Base-by-base conservation (phyloP, 2,888 invertebrate genomes). In the Physocephala rufipes region DNA sequence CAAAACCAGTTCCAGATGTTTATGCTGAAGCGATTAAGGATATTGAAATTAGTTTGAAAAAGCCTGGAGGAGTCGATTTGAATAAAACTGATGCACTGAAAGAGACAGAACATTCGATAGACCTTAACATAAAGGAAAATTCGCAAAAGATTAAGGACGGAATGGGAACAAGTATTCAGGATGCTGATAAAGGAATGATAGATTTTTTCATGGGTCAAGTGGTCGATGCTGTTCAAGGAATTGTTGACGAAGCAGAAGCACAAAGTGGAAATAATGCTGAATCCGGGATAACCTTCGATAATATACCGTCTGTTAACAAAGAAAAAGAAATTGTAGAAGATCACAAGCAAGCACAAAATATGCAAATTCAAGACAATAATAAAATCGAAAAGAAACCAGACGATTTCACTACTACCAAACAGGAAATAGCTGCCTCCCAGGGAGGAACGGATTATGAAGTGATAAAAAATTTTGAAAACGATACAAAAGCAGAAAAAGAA, bases 1-100 rank as follows among this genome's bases (percentile, higher is more conserved):
- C 70, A 12, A 74, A 70, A 24, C 59, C 61, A n/a, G 45, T 73
- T 5, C 21, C 66, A 1, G 74, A 76, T 28, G 58, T 47, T 15
- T 49, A 74, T 19, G 73, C 71, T 16, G 75, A 76, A 15, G 70
- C 74, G 28, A 62, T 74, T 5, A 62, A 71, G 24, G 74, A 75
- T 68, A 69, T 74, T n/a, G 59, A n/a, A 49, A 16, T 15, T 16
- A 43, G 15, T 55, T 45, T 24, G 28, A 7, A 36, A 4, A 24
- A 28, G 28, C 15, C 13, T 28, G 45, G 24, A 45, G 53, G 4
- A 15, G 19, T 36, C 16, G 30, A 30, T 16, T 59, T 16, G 15
- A 15, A 7, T 28, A 49, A 59, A 69, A 24, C 55, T 2, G 65
- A 49, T 58, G 59, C 63, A 49, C 24, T n/a, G 24, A 21, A 45